Evolutionary conservation across 64 coral and sea anemone genomes (phyloP).

Genomic region (Porites australiensis): DNA sequence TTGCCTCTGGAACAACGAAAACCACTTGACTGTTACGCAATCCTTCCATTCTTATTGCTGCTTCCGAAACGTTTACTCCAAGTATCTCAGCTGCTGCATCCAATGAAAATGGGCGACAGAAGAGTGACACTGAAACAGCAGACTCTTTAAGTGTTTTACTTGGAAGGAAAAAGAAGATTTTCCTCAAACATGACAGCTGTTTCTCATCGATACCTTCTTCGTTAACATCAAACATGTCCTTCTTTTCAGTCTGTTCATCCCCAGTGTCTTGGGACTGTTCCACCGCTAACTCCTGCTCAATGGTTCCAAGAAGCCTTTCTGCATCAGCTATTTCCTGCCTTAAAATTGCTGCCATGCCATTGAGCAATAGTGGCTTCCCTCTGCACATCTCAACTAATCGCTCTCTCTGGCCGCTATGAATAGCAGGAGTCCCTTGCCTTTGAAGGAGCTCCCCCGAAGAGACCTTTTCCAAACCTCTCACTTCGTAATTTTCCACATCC

Average conservation of each 20-base stretch:
- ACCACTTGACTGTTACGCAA: background rate
- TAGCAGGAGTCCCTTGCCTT: background rate
- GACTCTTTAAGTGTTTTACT: slow-evolving; percentile 8
- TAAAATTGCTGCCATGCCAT: slow-evolving; percentile 23
- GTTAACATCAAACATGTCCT: background rate
- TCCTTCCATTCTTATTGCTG: slow-evolving; percentile 1
- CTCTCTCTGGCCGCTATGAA: background rate
- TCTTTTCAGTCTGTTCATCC: background rate
- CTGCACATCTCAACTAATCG: slow-evolving; percentile 11
- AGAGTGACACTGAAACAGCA: slow-evolving; percentile 22
- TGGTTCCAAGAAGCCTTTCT: slow-evolving; percentile 16
- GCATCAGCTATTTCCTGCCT: slow-evolving; percentile 36
- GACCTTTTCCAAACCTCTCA: background rate
- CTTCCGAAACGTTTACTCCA: background rate
- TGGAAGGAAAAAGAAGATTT: slow-evolving; percentile 26
- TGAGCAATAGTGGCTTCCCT: slow-evolving; percentile 27
- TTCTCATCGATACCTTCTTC: slow-evolving; percentile 8
- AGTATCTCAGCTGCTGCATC: slow-evolving; percentile 23
- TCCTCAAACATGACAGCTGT: background rate
- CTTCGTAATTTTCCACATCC: background rate
- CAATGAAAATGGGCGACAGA: slow-evolving; percentile 18
- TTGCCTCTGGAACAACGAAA: background rate
- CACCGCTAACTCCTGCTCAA: background rate
- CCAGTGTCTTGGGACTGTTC: background rate
- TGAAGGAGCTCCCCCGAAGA: background rate